Base-by-base conservation (phyloP, 2,113 vertebrate species). In the Cynopterus brachyotis region DNA sequence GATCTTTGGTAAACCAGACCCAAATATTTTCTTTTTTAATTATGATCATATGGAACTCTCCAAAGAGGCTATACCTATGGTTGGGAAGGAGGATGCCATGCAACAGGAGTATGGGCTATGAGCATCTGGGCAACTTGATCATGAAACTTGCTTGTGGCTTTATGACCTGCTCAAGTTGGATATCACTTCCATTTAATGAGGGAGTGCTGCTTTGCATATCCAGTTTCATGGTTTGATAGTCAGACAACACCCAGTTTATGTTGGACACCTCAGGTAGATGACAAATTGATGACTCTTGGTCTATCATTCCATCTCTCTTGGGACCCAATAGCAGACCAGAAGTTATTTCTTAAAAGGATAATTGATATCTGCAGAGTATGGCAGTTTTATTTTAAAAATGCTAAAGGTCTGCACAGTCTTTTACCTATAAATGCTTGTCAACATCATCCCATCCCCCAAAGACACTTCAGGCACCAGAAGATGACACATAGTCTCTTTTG, bases 131-230 rank as follows among this genome's bases (percentile, higher is more conserved):
- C 10, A 73, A 78, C 13, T 50, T 76, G 19, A 8, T 67, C 24
- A 45, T 62, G 60, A 91, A 69, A 73, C 7, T 55, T 62, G 9
- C 1, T 11, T 69, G 24, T 42, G 20, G 24, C 24, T 85, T 73
- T 32, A 35, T 32, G 9, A 69, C 17, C 2, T 57, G 32, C 3
- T 84, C 42, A 73, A n/a, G 8, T 35, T 69, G 53, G 26, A 64
- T 53, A 42, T 15, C 35, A 69, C 47, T 47, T 45, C 28, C 16
- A 3, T 11, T 80, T 53, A 35, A 35, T 69, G 22, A 93, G 15
- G 7, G 3, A 69, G 3, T 37, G 2, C 5, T 24, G 4, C 12
- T 35, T 3, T 75, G 19, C 2, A 30, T n/a, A 40, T 3, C 6
- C 16, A 91, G 7, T 30, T 66, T 76, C 40, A 40, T 7, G 20